phyloP scores from a whole-genome alignment of 1,140 invertebrate species.

The Oedothorax gibbosus region DNA sequence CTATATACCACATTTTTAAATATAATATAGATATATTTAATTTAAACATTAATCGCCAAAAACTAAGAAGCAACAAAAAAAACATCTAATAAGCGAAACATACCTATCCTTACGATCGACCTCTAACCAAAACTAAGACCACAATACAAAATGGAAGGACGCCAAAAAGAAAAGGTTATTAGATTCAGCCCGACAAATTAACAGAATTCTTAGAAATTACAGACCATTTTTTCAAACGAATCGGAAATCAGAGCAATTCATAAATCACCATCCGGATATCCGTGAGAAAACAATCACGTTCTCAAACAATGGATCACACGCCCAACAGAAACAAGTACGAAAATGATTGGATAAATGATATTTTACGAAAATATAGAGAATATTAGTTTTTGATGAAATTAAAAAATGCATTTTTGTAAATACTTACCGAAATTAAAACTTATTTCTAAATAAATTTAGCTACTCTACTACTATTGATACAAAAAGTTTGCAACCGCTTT shows the following conservation, averaged over 20 bases:
- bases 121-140: background rate
- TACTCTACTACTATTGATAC: background rate
- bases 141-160: background rate
- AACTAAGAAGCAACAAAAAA: background rate
- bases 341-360: background rate
- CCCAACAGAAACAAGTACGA: background rate
- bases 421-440: background rate
- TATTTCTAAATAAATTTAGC: background rate
- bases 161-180: background rate
- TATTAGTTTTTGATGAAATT: background rate
- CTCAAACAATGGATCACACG: slow-evolving; percentile 22
- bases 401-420: no score
- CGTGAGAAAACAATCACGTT: slow-evolving; percentile 27
- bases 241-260: background rate
- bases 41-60: no score
- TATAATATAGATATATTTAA: no score
- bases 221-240: background rate
- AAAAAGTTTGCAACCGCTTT: slow-evolving; percentile 35
- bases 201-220: background rate
- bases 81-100: background rate
- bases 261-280: slow-evolving; percentile 21
- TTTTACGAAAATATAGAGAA: background rate
- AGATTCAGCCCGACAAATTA: background rate
- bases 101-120: background rate
- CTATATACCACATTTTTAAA: no score